Evolutionary conservation across 2,113 vertebrate genomes (phyloP), one percentile per base, ranked within the genome.

Genomic region (Leucosticte australis): DNA sequence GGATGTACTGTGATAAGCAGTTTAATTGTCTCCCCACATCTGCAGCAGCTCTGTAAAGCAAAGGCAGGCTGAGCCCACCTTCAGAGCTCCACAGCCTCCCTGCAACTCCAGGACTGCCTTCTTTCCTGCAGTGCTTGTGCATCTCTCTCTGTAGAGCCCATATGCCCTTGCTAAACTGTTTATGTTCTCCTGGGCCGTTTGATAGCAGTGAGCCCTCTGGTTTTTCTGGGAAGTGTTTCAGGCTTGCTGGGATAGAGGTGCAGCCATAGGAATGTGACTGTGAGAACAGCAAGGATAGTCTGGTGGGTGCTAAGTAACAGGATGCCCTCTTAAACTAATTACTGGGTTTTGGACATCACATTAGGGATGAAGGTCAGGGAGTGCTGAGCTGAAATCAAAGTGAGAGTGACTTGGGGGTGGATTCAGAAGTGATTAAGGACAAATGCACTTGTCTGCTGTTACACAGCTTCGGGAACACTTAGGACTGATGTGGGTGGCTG

Each of bases 11-110:
- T 31, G 55, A 89, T 91, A 94, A 95, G 92, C 84, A 86, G 63
- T 91, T 95, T 92, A 53, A 89, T 92, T 96, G 87, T 90, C 81
- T 94, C 70, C 35, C 52, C 7, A 7, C 91, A 94, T 97, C 94
- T 94, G 92, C 39, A 6, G 87, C 71, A 68, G 79, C 31, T 16
- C 92, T 69, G 68, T 53, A 10, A 76, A 85, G 71, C 5, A 0
- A 27, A 87, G 69, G 52, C 28, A 74, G 49, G 59, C 91, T 68
- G 77, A 92, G 75, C 89, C 17, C 89, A 91, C 89, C 96, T 92
- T 78, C 74, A n/a, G 92, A 78, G 81, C 67, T 68, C 33, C 33
- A 33, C 19, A 9, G 81, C 67, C 55, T 69, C 80, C 21, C 70
- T 39, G 46, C 55, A 12, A 2, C 65, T 39, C 69, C 50, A 30